Conservation (phyloP, 2,113 vertebrate genomes). For the Scomber colias region DNA sequence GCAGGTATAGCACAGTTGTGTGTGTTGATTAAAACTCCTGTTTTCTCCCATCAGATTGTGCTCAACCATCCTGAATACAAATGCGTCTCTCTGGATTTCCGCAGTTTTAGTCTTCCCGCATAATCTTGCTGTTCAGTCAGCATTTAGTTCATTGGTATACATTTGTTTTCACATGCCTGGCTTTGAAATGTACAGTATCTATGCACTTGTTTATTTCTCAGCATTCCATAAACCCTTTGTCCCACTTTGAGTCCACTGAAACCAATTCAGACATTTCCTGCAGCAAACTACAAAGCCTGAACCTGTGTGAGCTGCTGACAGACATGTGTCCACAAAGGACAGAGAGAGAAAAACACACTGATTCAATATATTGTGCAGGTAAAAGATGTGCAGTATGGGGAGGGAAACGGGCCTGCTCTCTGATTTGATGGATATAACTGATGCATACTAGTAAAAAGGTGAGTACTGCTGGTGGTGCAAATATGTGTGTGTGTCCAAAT, state of each 20-base stretch:
- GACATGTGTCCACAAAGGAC: constrained; percentile 52
- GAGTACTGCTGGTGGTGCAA: constrained; percentile 29
- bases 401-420: constrained; percentile 36
- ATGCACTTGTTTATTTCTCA: constrained; percentile 29
- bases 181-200: constrained; percentile 14
- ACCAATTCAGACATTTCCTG: constrained; percentile 39
- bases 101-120: neutral
- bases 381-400: constrained; percentile 24
- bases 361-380: constrained; percentile 29
- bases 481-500: constrained; percentile 41
- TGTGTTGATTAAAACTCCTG: constrained; percentile 37
- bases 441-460: constrained; percentile 59
- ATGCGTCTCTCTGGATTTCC: constrained; percentile 21
- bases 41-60: constrained; percentile 28
- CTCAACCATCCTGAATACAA: constrained; percentile 24
- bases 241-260: constrained; percentile 55
- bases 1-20: constrained; percentile 38
- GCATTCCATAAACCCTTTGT: constrained; percentile 36
- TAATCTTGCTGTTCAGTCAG: constrained; percentile 5
- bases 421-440: constrained; percentile 69
- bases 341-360: constrained; percentile 36
- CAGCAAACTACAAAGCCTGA: constrained; percentile 58
- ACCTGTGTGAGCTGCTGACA: constrained; percentile 51
- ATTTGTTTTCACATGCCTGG: constrained; percentile 9
- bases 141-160: constrained; percentile 6